A percentile compares a stretch with the other conserved stretches of the same genome.
Evolutionary conservation across 30 jellyfish, hydroid and myxozoan species (phyloP).

Genomic region (Phacellophora camtschatica): DNA sequence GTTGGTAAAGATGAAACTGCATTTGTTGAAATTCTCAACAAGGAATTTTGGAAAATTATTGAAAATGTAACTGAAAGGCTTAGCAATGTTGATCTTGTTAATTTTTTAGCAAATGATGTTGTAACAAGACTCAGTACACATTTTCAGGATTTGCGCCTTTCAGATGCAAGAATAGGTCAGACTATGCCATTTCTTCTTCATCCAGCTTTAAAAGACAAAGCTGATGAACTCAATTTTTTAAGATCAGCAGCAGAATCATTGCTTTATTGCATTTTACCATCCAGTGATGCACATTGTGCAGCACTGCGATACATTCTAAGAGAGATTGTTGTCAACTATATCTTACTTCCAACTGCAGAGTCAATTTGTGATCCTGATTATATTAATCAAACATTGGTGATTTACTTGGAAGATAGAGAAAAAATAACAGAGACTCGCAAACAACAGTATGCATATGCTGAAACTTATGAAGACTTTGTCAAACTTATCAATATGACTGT

Average conservation of each 20-base stretch:
- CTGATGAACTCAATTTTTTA: constrained; percentile 66
- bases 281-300: constrained; percentile 85
- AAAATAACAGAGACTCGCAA: constrained; percentile 87
- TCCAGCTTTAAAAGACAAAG: constrained; percentile 87
- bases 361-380: constrained; percentile 98
- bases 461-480: constrained; percentile 94
- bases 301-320: constrained; percentile 81
- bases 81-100: constrained; percentile 80
- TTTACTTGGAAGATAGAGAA: constrained; percentile 89
- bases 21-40: constrained; percentile 90
- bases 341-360: constrained; percentile 92
- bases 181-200: constrained; percentile 91
- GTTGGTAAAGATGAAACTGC: constrained; percentile 98
- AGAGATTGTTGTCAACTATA: constrained; percentile 81
- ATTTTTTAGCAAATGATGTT: constrained; percentile 87
- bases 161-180: constrained; percentile 92
- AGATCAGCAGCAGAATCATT: constrained; percentile 88
- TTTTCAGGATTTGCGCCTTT: constrained; percentile 89
- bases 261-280: constrained; percentile 85
- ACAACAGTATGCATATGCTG: constrained; percentile 97
- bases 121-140: constrained; percentile 69
- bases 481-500: constrained; percentile 81
- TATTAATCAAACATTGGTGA: constrained; percentile 85
- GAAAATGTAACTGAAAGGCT: constrained; percentile 83
- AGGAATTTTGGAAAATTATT: constrained; percentile 89